Percentiles rank a stretch among this genome's conserved stretches.
phyloP scores from a whole-genome alignment of 2,888 invertebrate species.

The Hoplodrina blanda region DNA sequence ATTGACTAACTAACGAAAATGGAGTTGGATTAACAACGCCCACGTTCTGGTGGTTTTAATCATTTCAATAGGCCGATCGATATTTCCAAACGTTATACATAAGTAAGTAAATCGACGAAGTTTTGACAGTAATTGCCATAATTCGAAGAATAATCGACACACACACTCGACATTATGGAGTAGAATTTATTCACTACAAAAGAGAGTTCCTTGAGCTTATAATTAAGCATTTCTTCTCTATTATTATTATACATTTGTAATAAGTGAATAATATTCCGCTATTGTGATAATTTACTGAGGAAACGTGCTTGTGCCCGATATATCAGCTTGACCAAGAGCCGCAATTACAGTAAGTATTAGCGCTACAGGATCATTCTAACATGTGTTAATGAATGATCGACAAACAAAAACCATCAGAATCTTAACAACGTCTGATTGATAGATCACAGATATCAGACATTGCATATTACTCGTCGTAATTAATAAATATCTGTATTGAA shows the following conservation, averaged over 20 bases:
- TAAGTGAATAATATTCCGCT: slow-evolving; percentile 15
- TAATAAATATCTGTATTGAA: neutral
- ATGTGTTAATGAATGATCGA: no score
- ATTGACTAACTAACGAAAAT: slow-evolving; percentile 16
- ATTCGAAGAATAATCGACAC: slow-evolving; percentile 60
- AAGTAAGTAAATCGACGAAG: slow-evolving; percentile 72
- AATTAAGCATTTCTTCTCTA: slow-evolving; percentile 42
- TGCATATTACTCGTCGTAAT: no score
- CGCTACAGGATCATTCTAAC: neutral
- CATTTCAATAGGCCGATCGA: slow-evolving; percentile 65
- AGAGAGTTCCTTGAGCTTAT: slow-evolving; percentile 24
- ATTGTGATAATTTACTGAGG: slow-evolving; percentile 10
- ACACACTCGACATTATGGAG: slow-evolving; percentile 43
- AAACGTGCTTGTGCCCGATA: slow-evolving; percentile 17
- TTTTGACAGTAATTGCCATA: slow-evolving; percentile 75
- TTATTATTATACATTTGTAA: slow-evolving; percentile 32
- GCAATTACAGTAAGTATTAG: slow-evolving; percentile 6
- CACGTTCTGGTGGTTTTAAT: slow-evolving; percentile 58
- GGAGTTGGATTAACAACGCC: slow-evolving; percentile 15
- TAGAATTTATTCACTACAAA: slow-evolving; percentile 31
- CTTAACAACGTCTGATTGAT: neutral
- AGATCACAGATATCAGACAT: no score
- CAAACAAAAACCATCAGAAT: neutral
- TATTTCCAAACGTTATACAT: slow-evolving; percentile 67
- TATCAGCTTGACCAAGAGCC: slow-evolving; percentile 8